Percentiles rank a stretch among this genome's conserved stretches.
Evolutionary conservation across 2,113 vertebrate genomes (phyloP).

Genomic region (Egretta garzetta): DNA sequence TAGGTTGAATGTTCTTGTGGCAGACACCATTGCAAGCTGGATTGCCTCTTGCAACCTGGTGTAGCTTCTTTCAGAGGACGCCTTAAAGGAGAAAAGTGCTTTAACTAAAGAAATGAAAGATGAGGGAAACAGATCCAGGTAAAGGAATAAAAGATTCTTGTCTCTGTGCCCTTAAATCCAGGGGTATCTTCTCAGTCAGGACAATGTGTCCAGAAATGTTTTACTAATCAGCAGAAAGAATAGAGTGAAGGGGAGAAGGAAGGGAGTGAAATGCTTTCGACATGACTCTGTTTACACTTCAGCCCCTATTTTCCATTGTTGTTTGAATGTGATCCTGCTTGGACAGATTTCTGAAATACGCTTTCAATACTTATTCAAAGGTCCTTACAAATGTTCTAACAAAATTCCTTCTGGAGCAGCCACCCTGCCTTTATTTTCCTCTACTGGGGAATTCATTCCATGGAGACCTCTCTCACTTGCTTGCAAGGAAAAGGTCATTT

Average conservation of each 20-base stretch:
- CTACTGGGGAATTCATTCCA: background rate
- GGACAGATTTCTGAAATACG: constrained; percentile 23
- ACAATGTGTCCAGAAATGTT: background rate
- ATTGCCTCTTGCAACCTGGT: background rate
- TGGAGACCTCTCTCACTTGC: constrained; percentile 9
- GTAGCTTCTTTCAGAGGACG: background rate
- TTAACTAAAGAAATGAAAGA: background rate
- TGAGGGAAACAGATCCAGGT: background rate
- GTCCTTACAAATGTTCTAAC: constrained; percentile 46
- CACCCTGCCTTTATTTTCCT: constrained; percentile 22
- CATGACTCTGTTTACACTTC: constrained; percentile 39
- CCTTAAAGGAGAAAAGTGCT: background rate
- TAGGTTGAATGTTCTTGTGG: background rate
- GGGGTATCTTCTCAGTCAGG: background rate
- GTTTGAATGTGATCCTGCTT: constrained; percentile 26
- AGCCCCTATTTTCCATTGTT: constrained; percentile 10
- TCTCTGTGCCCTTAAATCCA: background rate
- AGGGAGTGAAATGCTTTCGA: background rate
- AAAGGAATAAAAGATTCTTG: background rate
- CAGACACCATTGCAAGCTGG: background rate
- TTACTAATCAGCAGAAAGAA: background rate
- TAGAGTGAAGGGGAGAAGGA: background rate
- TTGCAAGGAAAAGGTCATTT: constrained; percentile 24
- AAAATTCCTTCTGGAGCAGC: constrained; percentile 22
- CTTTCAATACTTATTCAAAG: constrained; percentile 20